These are phyloP conservation scores for Batillaria attramentaria DNA, from an alignment of 1,140 invertebrate species.

Conservation along the genomic window DNA sequence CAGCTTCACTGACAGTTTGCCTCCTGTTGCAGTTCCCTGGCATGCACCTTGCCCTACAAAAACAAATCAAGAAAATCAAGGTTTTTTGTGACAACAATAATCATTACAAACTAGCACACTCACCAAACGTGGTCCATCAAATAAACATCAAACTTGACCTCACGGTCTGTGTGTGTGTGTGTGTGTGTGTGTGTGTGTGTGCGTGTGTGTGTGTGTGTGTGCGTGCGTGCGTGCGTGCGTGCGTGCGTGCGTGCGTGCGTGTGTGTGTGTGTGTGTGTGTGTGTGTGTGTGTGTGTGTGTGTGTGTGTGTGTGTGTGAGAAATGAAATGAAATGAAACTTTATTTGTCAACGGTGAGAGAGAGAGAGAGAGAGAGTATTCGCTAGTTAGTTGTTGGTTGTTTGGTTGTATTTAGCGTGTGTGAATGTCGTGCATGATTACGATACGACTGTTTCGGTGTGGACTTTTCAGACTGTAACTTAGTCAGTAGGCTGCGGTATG, in stretches of 20 bases:
- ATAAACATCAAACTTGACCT: too few relatives aligned
- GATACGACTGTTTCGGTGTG: too few relatives aligned
- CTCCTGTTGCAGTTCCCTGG: too few relatives aligned
- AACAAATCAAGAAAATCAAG: too few relatives aligned
- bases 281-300: conserved; percentile 1
- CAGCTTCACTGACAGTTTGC: too few relatives aligned
- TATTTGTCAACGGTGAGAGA: background rate
- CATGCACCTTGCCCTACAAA: too few relatives aligned
- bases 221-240: background rate
- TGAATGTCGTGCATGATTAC: background rate
- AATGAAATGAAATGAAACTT: background rate
- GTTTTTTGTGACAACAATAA: too few relatives aligned
- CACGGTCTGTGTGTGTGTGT: background rate
- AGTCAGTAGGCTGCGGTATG: too few relatives aligned
- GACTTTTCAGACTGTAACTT: too few relatives aligned
- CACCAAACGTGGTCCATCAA: too few relatives aligned
- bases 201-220: background rate
- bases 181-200: background rate
- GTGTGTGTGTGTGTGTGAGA: background rate
- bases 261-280: conserved; percentile 11
- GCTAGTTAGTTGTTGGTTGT: background rate
- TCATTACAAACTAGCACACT: too few relatives aligned
- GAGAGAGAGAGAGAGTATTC: conserved; percentile 7
- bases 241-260: background rate
- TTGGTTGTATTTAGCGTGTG: background rate